Base-by-base conservation (phyloP, 1,140 invertebrate genomes). In the Hycleus phaleratus region DNA sequence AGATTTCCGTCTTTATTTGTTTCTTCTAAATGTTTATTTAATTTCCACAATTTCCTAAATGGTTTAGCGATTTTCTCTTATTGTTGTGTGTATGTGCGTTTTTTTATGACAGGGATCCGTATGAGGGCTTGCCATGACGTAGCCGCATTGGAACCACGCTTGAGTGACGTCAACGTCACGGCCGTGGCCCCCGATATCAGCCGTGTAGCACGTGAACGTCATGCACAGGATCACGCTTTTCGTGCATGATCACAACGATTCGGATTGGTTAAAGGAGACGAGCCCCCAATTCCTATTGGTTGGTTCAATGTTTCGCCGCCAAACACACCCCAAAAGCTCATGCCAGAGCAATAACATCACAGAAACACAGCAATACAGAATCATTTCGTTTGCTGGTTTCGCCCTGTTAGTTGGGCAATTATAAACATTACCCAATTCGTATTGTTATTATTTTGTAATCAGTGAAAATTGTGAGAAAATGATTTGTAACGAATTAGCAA, bases 191-290 rank as follows among this genome's bases (percentile, higher is more conserved):
- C 71, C 65, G 63, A 65, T 63, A 73, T 76, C 79, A 80, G 73
- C 74, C 76, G 65, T 56, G 62, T 72, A 71, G 71, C 80, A 81
- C 80, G 80, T 80, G 79, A 79, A 79, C 70, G 75, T 45, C 79
- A 79, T 77, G 80, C 77, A 72, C 48, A 58, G 59, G 69, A 74
- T 73, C 79, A 80, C 75, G 77, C 77, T 71, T 42, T 59, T 10
- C 59, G 62, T 74, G 78, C 71, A 71, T 81, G 79, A 77, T 71
- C 69, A 54, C 48, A 10, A 1, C 1, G 32, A 2, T 26, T 9
- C n/a, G 47, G 61, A 77, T 78, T 78, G 76, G 78, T 47, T 26
- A 42, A 26, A 2, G n/a, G 42, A 45, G 74, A 60, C 78, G 77
- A 79, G 77, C 78, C 73, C 61, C 57, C 69, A 62, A 24, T 64